Evolutionary conservation across 2,113 vertebrate genomes (phyloP).

Genomic region (Perca flavescens): DNA sequence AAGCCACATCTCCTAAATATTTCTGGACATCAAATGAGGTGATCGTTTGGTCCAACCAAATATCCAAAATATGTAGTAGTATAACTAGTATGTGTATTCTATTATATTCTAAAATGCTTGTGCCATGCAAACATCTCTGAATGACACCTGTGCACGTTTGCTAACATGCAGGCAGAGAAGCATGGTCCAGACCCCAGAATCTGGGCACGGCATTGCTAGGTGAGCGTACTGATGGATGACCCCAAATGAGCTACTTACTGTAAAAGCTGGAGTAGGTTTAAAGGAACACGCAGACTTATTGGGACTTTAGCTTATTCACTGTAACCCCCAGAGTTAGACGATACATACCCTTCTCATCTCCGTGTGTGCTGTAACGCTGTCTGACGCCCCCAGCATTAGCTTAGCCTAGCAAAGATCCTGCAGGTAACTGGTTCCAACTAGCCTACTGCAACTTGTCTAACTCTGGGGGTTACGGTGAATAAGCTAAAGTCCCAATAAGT

Average conservation of each 20-base stretch:
- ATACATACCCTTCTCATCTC: too few relatives aligned
- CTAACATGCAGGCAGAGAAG: not conserved
- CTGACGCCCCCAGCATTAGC: too few relatives aligned
- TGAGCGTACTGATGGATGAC: not conserved
- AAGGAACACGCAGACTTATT: too few relatives aligned
- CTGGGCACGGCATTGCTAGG: not conserved
- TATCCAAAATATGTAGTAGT: not conserved
- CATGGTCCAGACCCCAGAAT: not conserved
- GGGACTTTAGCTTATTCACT: too few relatives aligned
- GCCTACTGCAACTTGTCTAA: too few relatives aligned
- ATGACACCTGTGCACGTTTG: not conserved
- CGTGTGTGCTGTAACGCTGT: too few relatives aligned
- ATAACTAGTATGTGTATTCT: not conserved
- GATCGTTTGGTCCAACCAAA: not conserved
- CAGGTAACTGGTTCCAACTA: too few relatives aligned
- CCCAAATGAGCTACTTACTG: not conserved
- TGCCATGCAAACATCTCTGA: not conserved
- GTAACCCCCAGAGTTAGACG: too few relatives aligned
- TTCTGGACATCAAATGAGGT: not conserved
- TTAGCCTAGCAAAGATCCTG: too few relatives aligned
- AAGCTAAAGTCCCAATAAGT: too few relatives aligned
- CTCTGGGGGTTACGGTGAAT: too few relatives aligned
- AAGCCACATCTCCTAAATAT: not conserved
- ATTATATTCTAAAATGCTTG: not conserved
- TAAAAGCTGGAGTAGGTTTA: too few relatives aligned